These are phyloP conservation scores for Balanococcus diminutus DNA, from an alignment of 2,888 invertebrate species.

Conservation along the genomic window DNA sequence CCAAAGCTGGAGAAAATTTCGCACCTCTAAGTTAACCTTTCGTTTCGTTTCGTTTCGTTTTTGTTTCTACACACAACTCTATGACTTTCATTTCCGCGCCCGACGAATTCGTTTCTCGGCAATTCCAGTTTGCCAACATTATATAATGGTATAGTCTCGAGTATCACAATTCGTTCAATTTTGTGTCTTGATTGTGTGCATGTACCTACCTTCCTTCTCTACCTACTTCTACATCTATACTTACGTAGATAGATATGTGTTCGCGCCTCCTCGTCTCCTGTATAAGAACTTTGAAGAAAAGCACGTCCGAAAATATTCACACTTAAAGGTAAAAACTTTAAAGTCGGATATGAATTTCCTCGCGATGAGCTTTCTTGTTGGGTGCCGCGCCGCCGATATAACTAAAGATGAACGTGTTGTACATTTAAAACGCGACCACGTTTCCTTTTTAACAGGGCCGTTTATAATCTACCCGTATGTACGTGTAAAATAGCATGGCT, in stretches of 20 bases:
- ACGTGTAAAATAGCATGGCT: neutral
- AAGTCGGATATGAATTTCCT: conserved; percentile 19
- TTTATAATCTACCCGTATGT: neutral
- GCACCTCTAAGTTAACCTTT: neutral
- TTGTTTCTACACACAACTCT: neutral
- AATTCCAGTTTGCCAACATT: neutral
- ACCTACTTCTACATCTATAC: no score
- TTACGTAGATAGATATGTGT: neutral
- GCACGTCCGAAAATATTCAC: conserved; percentile 27
- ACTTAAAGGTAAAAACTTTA: conserved; percentile 5
- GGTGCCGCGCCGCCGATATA: neutral
- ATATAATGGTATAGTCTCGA: neutral
- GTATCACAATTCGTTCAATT: neutral
- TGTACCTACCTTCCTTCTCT: neutral
- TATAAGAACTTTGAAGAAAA: neutral
- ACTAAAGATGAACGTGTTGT: conserved; percentile 20
- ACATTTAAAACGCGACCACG: conserved; percentile 24
- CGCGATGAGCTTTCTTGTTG: neutral
- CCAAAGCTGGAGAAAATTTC: neutral
- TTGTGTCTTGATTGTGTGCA: neutral
- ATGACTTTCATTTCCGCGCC: neutral
- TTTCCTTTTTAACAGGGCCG: conserved; percentile 9
- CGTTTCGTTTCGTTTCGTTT: neutral
- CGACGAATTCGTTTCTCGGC: neutral
- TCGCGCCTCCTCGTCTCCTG: neutral